Conservation (phyloP, 2,888 invertebrate species). For the Eupithecia dodoneata region DNA sequence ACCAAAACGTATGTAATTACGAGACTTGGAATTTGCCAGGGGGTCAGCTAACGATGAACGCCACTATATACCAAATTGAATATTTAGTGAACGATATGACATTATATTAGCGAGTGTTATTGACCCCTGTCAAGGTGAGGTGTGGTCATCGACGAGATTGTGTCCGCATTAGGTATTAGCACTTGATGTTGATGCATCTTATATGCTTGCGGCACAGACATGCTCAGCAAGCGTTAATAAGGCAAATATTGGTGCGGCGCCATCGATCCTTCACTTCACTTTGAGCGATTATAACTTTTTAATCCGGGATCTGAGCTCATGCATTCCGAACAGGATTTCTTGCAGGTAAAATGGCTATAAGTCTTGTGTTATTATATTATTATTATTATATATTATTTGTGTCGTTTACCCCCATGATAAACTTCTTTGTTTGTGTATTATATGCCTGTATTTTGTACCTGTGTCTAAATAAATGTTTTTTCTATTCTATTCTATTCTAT, state of each 20-base stretch:
- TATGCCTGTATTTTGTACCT: too few relatives aligned
- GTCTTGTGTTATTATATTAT: too few relatives aligned
- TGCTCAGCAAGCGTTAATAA: constrained; percentile 53
- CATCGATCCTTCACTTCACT: constrained; percentile 46
- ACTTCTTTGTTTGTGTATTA: too few relatives aligned
- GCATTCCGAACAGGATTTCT: constrained; percentile 26
- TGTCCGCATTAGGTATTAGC: constrained; percentile 65
- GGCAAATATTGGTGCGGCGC: constrained; percentile 53
- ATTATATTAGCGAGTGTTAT: constrained; percentile 58
- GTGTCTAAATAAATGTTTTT: too few relatives aligned
- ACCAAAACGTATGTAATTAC: too few relatives aligned
- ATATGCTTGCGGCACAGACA: constrained; percentile 48
- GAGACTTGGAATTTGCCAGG: too few relatives aligned
- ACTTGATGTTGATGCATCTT: constrained; percentile 60
- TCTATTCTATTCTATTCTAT: too few relatives aligned
- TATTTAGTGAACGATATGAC: constrained; percentile 40
- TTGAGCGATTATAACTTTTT: constrained; percentile 44
- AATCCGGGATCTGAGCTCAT: constrained; percentile 47
- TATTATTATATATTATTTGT: too few relatives aligned
- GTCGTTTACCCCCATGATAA: too few relatives aligned
- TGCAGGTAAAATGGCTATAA: neutral
- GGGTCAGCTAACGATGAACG: too few relatives aligned
- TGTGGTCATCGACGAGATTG: constrained; percentile 65
- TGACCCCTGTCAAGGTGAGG: constrained; percentile 70
- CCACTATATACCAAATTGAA: constrained; percentile 19